Percentiles rank a stretch among this genome's conserved stretches.
Conservation (phyloP, 2,888 invertebrate genomes). For the Strigamia maritima region DNA sequence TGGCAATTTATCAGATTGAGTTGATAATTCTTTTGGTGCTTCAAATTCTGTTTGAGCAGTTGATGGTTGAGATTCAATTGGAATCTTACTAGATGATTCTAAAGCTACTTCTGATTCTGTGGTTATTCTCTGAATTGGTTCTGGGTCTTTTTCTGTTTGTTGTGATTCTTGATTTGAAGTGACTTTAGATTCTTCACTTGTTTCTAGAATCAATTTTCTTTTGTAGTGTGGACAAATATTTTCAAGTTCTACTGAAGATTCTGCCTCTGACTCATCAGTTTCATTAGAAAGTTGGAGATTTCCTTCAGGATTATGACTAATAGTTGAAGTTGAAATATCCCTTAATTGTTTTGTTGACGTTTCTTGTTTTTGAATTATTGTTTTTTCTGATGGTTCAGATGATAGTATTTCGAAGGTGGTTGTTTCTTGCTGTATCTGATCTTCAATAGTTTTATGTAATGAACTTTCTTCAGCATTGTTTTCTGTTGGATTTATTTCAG, state of each 20-base stretch:
- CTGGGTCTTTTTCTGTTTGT: not conserved
- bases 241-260: not conserved
- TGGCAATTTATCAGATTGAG: not conserved
- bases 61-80: not conserved
- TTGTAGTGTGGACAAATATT: not conserved
- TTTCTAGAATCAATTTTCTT: not conserved
- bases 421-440: not conserved
- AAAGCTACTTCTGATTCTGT: not conserved
- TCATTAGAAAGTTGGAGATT: not conserved
- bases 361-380: no score
- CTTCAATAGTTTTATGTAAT: not conserved
- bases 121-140: not conserved
- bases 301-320: not conserved
- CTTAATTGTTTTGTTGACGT: not conserved
- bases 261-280: not conserved
- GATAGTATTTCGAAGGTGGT: no score
- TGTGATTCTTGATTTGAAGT: not conserved
- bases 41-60: not conserved
- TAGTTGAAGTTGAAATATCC: not conserved
- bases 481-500: not conserved
- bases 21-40: not conserved
- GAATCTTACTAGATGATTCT: not conserved
- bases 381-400: no score
- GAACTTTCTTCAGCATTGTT: not conserved
- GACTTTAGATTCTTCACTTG: not conserved